Conservation (phyloP, 2,113 vertebrate species). For the Verasper variegatus region DNA sequence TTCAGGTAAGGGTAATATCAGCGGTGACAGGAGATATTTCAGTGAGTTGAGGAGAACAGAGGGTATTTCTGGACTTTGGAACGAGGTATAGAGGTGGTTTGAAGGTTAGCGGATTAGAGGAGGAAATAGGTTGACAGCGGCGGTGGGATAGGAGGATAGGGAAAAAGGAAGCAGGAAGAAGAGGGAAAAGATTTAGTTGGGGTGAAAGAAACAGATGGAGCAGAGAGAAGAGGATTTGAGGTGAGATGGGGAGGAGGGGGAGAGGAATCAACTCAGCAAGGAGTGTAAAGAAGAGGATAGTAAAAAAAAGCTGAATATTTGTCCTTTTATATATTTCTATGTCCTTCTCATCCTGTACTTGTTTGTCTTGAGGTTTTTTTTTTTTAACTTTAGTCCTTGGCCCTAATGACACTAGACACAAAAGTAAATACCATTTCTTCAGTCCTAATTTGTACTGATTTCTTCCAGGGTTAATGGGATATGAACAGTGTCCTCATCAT, state of each 20-base stretch:
- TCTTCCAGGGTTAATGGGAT: too few relatives aligned
- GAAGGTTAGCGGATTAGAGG: constrained; percentile 64
- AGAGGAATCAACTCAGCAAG: neutral
- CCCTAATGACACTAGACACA: too few relatives aligned
- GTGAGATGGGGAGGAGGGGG: constrained; percentile 4
- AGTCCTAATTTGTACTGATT: too few relatives aligned
- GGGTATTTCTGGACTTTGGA: constrained; percentile 36
- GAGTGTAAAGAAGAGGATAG: neutral
- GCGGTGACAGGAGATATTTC: constrained; percentile 40
- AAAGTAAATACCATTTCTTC: too few relatives aligned
- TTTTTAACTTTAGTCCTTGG: too few relatives aligned
- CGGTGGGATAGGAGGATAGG: constrained; percentile 10
- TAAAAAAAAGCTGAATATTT: too few relatives aligned
- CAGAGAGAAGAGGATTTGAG: constrained; percentile 33
- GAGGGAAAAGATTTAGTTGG: constrained; percentile 31
- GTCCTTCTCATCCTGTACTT: neutral
- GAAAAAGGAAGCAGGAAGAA: constrained; percentile 3
- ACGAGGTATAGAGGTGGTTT: constrained; percentile 50
- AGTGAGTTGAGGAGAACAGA: constrained; percentile 10
- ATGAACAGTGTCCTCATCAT: too few relatives aligned
- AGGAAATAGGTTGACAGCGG: constrained; percentile 50
- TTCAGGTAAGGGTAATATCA: constrained; percentile 10
- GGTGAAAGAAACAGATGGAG: constrained; percentile 3
- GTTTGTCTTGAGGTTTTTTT: neutral
- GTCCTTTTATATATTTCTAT: neutral